A percentile compares a stretch with the other conserved stretches of the same genome.
Evolutionary conservation across 2,797 vertebrate species (phyloP).

Genomic region (Xenops minutus): DNA sequence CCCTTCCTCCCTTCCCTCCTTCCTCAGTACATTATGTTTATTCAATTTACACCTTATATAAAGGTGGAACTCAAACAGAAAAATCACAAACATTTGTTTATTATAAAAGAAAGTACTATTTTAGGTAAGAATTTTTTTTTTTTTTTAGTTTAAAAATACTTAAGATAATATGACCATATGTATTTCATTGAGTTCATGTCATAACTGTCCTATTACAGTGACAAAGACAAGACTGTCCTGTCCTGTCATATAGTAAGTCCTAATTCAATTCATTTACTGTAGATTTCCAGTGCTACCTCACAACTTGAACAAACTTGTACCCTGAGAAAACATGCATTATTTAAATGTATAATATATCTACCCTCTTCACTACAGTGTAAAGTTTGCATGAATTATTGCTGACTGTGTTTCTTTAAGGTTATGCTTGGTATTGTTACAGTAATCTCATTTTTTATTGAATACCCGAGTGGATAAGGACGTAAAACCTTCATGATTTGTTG

Average conservation of each 20-base stretch:
- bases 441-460: conserved; percentile 60
- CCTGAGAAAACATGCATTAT: not conserved
- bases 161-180: not conserved
- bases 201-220: not conserved
- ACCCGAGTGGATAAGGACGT: conserved; percentile 1
- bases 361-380: not conserved
- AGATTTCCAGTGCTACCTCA: not conserved
- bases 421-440: conserved; percentile 21
- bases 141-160: not conserved
- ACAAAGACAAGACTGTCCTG: not conserved
- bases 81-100: not conserved
- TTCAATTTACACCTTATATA: not conserved
- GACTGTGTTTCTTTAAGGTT: conserved; percentile 34
- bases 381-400: conserved; percentile 2
- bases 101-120: not conserved
- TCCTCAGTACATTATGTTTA: not conserved
- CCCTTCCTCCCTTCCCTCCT: not conserved
- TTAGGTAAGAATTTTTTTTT: not conserved
- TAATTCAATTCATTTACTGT: not conserved
- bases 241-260: not conserved
- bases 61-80: not conserved
- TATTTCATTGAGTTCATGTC: not conserved
- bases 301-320: not conserved
- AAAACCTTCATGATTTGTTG: conserved; percentile 60
- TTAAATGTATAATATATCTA: conserved; percentile 13